Evolutionary conservation across 2,888 invertebrate species (phyloP).

Genomic region (Euspilapteryx auroguttella): DNA sequence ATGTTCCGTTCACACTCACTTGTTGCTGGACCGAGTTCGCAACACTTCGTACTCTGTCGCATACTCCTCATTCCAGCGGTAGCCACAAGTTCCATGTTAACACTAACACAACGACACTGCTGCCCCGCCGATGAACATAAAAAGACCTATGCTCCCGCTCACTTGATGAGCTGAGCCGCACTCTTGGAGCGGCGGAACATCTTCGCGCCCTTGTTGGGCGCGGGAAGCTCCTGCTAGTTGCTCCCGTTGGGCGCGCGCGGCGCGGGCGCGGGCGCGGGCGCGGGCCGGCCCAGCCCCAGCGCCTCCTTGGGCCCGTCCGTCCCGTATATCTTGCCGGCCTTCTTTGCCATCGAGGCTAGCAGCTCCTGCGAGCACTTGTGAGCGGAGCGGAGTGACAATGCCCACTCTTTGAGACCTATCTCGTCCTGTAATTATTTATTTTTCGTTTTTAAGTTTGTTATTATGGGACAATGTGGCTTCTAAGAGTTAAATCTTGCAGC

Average conservation of each 20-base stretch:
- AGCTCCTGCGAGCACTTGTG: constrained; percentile 96
- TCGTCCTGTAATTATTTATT: constrained; percentile 84
- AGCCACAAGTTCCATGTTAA: too few relatives aligned
- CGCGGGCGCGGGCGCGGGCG: constrained; percentile 15
- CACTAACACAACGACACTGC: too few relatives aligned
- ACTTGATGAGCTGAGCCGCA: constrained; percentile 58
- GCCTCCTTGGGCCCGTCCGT: constrained; percentile 61
- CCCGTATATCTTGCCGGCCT: constrained; percentile 98
- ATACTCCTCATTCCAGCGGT: too few relatives aligned
- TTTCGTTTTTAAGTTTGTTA: too few relatives aligned
- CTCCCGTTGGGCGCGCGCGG: constrained; percentile 34
- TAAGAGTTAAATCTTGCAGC: too few relatives aligned
- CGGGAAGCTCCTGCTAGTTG: constrained; percentile 56
- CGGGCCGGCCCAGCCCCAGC: constrained; percentile 18
- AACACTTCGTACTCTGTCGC: too few relatives aligned
- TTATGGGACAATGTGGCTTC: too few relatives aligned
- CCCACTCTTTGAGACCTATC: constrained; percentile 99
- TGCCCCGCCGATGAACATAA: too few relatives aligned
- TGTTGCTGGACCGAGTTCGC: too few relatives aligned
- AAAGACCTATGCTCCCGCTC: too few relatives aligned
- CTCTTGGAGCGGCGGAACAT: constrained; percentile 62
- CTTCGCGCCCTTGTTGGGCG: constrained; percentile 53
- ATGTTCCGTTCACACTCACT: too few relatives aligned
- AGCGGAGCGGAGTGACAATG: constrained; percentile 89
- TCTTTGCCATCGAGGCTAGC: constrained; percentile 95